phyloP scores from a whole-genome alignment of 2,797 vertebrate genomes.

The Pantherophis vulpinus region DNA sequence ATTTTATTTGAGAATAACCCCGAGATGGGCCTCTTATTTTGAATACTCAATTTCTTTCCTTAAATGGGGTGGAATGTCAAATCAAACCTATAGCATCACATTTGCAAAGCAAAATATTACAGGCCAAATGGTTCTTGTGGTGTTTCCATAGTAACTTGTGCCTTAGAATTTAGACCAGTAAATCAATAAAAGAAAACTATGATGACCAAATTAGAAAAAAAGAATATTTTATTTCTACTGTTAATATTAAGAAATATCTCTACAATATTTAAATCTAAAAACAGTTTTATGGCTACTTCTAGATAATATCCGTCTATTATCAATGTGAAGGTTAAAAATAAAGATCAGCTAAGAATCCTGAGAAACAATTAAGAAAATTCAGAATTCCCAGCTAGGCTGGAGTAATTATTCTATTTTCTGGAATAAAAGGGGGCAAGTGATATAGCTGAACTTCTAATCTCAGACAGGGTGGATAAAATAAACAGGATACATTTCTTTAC shows the following conservation, averaged over 20 bases:
- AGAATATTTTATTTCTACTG: conserved; percentile 3
- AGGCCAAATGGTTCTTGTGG: conserved; percentile 38
- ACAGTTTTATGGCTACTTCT: background rate
- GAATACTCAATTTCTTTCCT: conserved; percentile 10
- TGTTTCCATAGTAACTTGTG: conserved; percentile 61
- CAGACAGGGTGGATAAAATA: background rate
- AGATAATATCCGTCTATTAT: background rate
- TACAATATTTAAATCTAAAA: background rate
- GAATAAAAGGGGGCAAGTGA: background rate
- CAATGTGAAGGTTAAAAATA: background rate
- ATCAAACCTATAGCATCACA: conserved; percentile 24
- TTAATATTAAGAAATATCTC: background rate
- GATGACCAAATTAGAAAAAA: conserved; percentile 16
- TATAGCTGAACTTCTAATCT: background rate
- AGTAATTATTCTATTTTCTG: no score
- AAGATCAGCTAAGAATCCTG: background rate
- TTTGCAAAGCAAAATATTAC: conserved; percentile 40
- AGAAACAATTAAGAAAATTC: background rate
- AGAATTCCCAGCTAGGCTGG: background rate
- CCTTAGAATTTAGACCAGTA: conserved; percentile 38
- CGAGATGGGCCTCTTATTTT: conserved; percentile 20
- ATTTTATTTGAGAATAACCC: conserved; percentile 29
- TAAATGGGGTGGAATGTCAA: conserved; percentile 25
- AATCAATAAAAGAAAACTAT: conserved; percentile 48
- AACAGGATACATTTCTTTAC: background rate